Base-by-base conservation (phyloP, 2,113 vertebrate species). In the Agelaius phoeniceus region DNA sequence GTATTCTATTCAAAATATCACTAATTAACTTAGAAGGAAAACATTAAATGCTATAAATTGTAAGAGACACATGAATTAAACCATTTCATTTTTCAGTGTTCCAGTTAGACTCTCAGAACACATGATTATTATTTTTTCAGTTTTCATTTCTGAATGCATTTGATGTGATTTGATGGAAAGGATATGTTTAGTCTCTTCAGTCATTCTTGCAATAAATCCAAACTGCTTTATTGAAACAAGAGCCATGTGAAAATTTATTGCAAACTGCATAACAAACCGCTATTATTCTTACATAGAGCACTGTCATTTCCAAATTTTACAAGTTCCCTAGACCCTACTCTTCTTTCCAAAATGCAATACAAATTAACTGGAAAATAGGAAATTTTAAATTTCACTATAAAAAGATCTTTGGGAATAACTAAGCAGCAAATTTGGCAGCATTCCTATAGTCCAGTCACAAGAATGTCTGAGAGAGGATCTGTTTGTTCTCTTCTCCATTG, bases 21-120 rank as follows among this genome's bases (percentile, higher is more conserved):
- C 73, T 93, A 87, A 96, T 89, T 94, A 93, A 78, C 41, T 87
- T 90, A 89, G 85, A 94, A 86, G 41, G 33, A 46, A 93, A 94
- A 81, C 20, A 46, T 27, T 87, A 92, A 90, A 65, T 81, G 20
- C 7, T 68, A 30, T 78, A 93, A 95, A 92, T 37, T 31, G 5
- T 78, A 77, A 84, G 79, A 94, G 88, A 92, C 39, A 54, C 7
- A 54, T 54, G 23, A 90, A 84, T 86, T 90, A 90, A 43, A 92
- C 9, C 7, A 67, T 78, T 86, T 87, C 21, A 37, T 57, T 96
- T 96, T 89, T 89, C 57, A 35, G 14, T 81, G 26, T 81, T 84
- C 44, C 52, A 84, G 44, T 41, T 81, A 84, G 41, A 41, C 8
- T 74, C 35, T 61, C 0, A 0, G 11, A 94, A 87, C 14, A 55